Conservation (phyloP, 1,140 invertebrate genomes). For the Antheraea pernyi region DNA sequence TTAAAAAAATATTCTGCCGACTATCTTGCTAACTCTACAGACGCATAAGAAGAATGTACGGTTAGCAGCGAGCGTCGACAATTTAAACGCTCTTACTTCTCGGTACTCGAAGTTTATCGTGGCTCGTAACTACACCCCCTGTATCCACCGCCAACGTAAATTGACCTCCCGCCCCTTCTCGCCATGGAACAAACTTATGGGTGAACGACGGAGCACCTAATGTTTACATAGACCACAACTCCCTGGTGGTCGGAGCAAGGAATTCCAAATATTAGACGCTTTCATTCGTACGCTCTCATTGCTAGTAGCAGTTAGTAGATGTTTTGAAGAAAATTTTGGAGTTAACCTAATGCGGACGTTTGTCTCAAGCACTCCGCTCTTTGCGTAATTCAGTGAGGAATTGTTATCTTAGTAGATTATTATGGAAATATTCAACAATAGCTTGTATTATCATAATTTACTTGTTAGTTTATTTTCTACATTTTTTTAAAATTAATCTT, state of each 20-base stretch:
- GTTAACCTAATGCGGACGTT: conserved; percentile 16
- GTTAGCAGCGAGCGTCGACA: conserved; percentile 41
- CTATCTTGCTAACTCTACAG: background rate
- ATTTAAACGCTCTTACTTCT: conserved; percentile 72
- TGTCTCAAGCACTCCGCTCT: conserved; percentile 5
- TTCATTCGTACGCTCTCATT: conserved; percentile 54
- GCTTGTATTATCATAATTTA: background rate
- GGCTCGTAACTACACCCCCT: conserved; percentile 58
- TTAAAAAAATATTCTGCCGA: background rate
- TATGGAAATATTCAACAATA: background rate
- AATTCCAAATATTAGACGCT: conserved; percentile 70
- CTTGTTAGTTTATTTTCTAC: background rate
- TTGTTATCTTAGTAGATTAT: conserved; percentile 4
- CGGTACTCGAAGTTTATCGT: conserved; percentile 68
- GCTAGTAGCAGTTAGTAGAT: conserved; percentile 47
- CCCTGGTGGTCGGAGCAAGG: conserved; percentile 49
- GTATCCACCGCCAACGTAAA: conserved; percentile 42
- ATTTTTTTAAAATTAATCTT: background rate
- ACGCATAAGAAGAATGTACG: conserved; percentile 15
- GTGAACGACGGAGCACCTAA: background rate
- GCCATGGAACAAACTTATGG: background rate
- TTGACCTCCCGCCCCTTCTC: conserved; percentile 28
- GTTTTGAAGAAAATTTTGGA: conserved; percentile 42
- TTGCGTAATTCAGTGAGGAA: conserved; percentile 3
- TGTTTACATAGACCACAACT: conserved; percentile 29